Evolutionary conservation across 2,113 vertebrate species (phyloP).

Genomic region (Saccopteryx bilineata): DNA sequence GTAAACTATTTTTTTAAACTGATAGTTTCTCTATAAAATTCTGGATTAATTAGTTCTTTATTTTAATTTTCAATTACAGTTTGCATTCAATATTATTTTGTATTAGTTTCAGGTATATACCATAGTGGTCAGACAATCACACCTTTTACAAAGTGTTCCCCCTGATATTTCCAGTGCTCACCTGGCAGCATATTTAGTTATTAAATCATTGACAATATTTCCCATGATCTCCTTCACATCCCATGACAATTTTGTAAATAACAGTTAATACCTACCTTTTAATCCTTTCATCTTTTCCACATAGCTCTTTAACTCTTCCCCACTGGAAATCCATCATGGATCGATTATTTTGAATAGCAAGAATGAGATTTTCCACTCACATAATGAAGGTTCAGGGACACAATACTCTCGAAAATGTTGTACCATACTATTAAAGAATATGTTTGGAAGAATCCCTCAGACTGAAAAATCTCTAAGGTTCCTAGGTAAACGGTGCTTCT

Average conservation of each 20-base stretch:
- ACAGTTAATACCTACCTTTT: not conserved
- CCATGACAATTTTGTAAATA: not conserved
- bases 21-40: not conserved
- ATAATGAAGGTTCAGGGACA: not conserved
- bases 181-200: not conserved
- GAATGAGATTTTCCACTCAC: not conserved
- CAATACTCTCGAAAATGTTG: not conserved
- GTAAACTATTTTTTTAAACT: not conserved
- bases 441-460: not conserved
- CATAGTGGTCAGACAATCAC: too few species aligned
- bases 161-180: not conserved
- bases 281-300: not conserved
- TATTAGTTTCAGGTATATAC: too few species aligned
- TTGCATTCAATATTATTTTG: too few species aligned
- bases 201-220: not conserved
- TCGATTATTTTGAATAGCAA: not conserved
- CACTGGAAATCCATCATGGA: not conserved
- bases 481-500: not conserved
- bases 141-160: too few species aligned
- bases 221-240: not conserved
- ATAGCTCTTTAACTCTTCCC: not conserved
- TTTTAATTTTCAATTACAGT: not conserved
- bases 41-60: not conserved
- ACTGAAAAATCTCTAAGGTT: not conserved
- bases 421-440: not conserved